Base-by-base conservation (phyloP, 2,888 invertebrate species). In the Fissipunctia ypsillon region DNA sequence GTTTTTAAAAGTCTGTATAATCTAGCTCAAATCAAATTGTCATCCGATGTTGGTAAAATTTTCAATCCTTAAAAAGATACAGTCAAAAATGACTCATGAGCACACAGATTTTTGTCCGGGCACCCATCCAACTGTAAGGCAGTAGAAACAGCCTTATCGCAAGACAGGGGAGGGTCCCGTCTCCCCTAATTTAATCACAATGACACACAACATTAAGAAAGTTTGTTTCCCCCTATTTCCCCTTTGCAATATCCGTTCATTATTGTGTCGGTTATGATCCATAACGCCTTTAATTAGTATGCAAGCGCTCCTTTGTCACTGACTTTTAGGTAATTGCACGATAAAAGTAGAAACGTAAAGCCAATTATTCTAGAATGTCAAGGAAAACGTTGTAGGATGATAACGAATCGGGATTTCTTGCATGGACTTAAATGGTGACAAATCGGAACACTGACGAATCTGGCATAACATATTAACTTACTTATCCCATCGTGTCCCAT, bases 111-210 rank as follows among this genome's bases (percentile, higher is more conserved):
- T 25, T 64, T 22, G 48, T 54, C 7, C 25, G 69, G 69, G 77
- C 66, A 76, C 52, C 61, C 69, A 76, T 70, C 79, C 66, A 82
- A 77, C 54, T 67, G 31, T 52, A 59, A 73, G 7, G 9, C 54
- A 59, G 19, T 50, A 16, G 43, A 50, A 43, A 79, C 50, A 56
- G n/a, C 10, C 43, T 80, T 76, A 73, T 73, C 64, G 48, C 25
- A 35, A 64, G 52, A 41, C 52, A 63, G 28, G 28, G 9, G 63
- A 31, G 63, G 73, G 80, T n/a, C 59, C 16, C 9, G 63, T 64
- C 70, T 77, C 70, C 64, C 69, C 79, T 67, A 41, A 82, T 82
- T 59, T 64, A 77, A 80, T 80, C 78, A 82, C 78, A 80, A 77
- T 80, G 79, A 77, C 77, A 67, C 54, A 82, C 70, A 77, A 69